Conservation (phyloP, 2,113 vertebrate genomes). For the Corvus hawaiiensis region DNA sequence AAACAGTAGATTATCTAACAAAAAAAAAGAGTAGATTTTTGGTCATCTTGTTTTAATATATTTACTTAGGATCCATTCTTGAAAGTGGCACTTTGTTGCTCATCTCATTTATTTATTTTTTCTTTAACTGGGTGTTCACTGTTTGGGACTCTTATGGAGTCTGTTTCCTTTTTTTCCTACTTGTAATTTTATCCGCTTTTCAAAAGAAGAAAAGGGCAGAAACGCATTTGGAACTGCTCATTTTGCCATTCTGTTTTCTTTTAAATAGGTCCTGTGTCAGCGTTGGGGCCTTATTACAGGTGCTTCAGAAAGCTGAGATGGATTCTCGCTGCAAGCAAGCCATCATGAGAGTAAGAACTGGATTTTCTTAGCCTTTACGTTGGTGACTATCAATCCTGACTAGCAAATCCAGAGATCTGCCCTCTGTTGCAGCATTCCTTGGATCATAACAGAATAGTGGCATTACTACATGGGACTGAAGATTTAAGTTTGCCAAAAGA, state of each 20-base stretch:
- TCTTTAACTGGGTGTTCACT: not conserved
- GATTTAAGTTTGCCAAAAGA: not conserved
- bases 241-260: not conserved
- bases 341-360: slow-evolving; percentile 74
- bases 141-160: not conserved
- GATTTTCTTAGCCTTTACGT: not conserved
- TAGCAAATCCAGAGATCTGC: not conserved
- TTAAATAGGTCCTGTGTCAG: slow-evolving; percentile 70
- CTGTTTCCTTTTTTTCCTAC: not conserved
- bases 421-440: not conserved
- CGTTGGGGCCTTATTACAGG: slow-evolving; percentile 67
- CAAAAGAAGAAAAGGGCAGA: not conserved
- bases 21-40: not conserved
- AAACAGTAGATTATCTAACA: not conserved
- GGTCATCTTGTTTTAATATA: not conserved
- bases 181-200: not conserved
- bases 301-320: slow-evolving; percentile 82
- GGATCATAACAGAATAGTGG: not conserved
- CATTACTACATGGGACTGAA: not conserved
- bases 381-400: not conserved
- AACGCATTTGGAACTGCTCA: not conserved
- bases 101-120: not conserved
- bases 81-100: not conserved
- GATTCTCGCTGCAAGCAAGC: slow-evolving; percentile 74
- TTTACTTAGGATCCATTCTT: not conserved